Percentiles rank a stretch among this genome's conserved stretches.
phyloP scores from a whole-genome alignment of 1,140 invertebrate species.

The Aleiodes sp. region DNA sequence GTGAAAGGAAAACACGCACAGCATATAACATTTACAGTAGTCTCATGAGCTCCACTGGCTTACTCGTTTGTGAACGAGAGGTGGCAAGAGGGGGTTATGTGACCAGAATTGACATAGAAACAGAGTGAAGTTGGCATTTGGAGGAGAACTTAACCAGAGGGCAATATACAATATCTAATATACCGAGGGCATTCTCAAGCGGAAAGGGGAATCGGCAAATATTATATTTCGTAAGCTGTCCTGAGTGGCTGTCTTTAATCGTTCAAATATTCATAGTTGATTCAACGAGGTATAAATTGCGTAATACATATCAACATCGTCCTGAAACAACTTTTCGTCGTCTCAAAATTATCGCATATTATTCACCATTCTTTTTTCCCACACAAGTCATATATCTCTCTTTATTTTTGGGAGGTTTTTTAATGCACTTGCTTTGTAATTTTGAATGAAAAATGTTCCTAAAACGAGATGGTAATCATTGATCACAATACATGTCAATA shows the following conservation, averaged over 20 bases:
- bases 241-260: slow-evolving; percentile 5
- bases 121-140: slow-evolving; percentile 11
- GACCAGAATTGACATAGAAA: slow-evolving; percentile 10
- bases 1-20: slow-evolving; percentile 63
- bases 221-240: slow-evolving; percentile 20
- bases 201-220: background rate
- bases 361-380: slow-evolving; percentile 12
- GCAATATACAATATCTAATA: slow-evolving; percentile 8
- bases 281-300: slow-evolving; percentile 12
- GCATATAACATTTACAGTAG: slow-evolving; percentile 16
- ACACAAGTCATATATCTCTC: too few species aligned
- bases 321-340: background rate
- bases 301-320: background rate
- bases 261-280: slow-evolving; percentile 21
- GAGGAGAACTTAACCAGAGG: background rate
- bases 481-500: slow-evolving; percentile 41
- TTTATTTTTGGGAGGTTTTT: too few species aligned
- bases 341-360: background rate
- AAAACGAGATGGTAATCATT: slow-evolving; percentile 35
- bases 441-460: background rate
- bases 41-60: background rate
- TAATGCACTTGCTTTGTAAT: too few species aligned
- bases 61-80: slow-evolving; percentile 38
- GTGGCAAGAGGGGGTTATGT: slow-evolving; percentile 19
- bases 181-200: background rate